These are phyloP conservation scores for Eupithecia centaureata DNA, from an alignment of 2,888 invertebrate species.

Conservation along the genomic window DNA sequence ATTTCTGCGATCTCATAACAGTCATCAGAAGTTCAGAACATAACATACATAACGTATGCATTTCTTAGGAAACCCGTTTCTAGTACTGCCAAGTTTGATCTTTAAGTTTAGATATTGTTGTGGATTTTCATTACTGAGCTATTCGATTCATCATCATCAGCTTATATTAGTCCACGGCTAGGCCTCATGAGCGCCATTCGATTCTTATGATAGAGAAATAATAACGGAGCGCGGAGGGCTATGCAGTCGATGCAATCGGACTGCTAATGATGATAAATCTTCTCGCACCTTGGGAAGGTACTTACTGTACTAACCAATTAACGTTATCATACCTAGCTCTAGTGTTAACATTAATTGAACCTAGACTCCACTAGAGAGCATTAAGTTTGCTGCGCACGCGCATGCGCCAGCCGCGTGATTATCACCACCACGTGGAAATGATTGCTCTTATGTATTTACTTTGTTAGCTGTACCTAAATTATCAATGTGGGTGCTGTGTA, in stretches of 20 bases:
- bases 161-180: too few relatives aligned
- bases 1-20: background rate
- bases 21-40: too few relatives aligned
- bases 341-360: background rate
- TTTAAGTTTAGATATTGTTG: background rate
- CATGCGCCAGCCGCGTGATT: background rate
- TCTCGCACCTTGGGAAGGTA: constrained; percentile 1
- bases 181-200: too few relatives aligned
- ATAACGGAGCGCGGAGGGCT: too few relatives aligned
- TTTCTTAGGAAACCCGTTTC: too few relatives aligned
- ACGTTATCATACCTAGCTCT: background rate
- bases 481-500: background rate
- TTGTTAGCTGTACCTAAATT: background rate
- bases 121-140: background rate
- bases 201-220: too few relatives aligned
- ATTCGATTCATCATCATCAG: too few relatives aligned
- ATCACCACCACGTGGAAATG: background rate
- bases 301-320: background rate
- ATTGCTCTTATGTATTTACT: background rate
- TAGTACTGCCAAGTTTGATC: background rate
- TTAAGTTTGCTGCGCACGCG: background rate
- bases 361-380: background rate
- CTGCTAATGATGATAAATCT: background rate
- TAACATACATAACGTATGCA: too few relatives aligned
- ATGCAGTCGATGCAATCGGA: background rate